phyloP scores from a whole-genome alignment of 1,140 invertebrate species.

The Macrobrachium rosenbergii region DNA sequence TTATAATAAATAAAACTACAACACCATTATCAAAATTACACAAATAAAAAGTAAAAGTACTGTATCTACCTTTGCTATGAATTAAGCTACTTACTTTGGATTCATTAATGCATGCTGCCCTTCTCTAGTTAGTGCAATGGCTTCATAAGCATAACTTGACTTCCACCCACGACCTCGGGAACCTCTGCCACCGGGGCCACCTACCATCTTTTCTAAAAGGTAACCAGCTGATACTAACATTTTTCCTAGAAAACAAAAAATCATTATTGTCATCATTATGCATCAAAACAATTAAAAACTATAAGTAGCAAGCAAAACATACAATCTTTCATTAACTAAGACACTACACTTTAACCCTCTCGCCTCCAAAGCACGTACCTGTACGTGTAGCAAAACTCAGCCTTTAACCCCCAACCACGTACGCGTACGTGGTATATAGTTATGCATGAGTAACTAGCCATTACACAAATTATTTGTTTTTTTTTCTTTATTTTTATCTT shows the following conservation, averaged over 20 bases:
- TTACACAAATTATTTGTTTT: too few species aligned
- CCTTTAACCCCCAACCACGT: too few species aligned
- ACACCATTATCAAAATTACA: too few species aligned
- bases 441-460: too few species aligned
- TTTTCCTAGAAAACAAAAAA: constrained; percentile 67
- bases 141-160: constrained; percentile 46
- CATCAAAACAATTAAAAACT: constrained; percentile 26
- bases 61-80: neutral
- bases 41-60: neutral
- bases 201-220: constrained; percentile 65
- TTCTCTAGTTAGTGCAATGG: constrained; percentile 22
- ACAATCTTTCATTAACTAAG: too few species aligned
- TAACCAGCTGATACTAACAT: constrained; percentile 70
- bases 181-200: constrained; percentile 40
- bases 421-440: too few species aligned
- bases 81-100: constrained; percentile 30
- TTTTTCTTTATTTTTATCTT: too few species aligned
- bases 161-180: constrained; percentile 35
- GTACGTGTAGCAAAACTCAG: too few species aligned
- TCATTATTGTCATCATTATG: neutral
- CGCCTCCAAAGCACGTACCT: too few species aligned
- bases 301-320: constrained; percentile 4
- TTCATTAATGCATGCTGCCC: constrained; percentile 11
- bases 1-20: too few species aligned
- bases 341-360: too few species aligned